Evolutionary conservation across 2,888 invertebrate species (phyloP), one percentile per base, ranked within the genome.

Genomic region (Gari tellinella): DNA sequence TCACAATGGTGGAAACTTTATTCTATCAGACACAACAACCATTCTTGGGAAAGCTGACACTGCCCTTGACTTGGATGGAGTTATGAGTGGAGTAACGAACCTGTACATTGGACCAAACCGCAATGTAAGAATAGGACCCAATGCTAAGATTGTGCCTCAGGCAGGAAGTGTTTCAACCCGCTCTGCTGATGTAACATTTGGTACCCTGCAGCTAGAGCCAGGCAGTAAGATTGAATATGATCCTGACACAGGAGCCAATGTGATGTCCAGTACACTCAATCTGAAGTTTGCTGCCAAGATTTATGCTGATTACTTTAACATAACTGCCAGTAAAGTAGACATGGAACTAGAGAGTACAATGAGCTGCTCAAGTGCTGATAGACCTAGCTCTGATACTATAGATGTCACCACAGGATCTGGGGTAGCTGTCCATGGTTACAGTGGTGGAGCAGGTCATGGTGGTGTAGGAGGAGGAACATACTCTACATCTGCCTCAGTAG

Each of bases 1-100:
- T 1, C 84, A 86, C 62, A 62, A 84, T 61, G 87, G 86, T 10
- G 88, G 88, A 19, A 82, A 86, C 63, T 87, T 86, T 62, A 76
- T 88, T 12, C 51, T 87, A 55, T 86, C 87, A 0, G 84, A 88
- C 58, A 84, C 83, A 4, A 82, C 83, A 4, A 78, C 80, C 4
- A 80, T 88, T 21, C 68, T 87, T 26, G 88, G 88, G 0, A 75
- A 80, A 48, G 85, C 80, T 3, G 51, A 73, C 1, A 73, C 75
- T 21, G 85, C 88, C 1, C 57, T 88, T 17, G 85, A 88, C 57
- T 62, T 88, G 15, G 79, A 87, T 58, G 88, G 88, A 1, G 65
- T 79, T 1, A 17, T 88, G 64, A 66, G 80, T 53, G 88, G 88
- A 23, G 84, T 83, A 0, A 48, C 74, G 5, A 85, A 87, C 52